Evolutionary conservation across 2,113 vertebrate genomes (phyloP).

Genomic region (Ellobius talpinus): DNA sequence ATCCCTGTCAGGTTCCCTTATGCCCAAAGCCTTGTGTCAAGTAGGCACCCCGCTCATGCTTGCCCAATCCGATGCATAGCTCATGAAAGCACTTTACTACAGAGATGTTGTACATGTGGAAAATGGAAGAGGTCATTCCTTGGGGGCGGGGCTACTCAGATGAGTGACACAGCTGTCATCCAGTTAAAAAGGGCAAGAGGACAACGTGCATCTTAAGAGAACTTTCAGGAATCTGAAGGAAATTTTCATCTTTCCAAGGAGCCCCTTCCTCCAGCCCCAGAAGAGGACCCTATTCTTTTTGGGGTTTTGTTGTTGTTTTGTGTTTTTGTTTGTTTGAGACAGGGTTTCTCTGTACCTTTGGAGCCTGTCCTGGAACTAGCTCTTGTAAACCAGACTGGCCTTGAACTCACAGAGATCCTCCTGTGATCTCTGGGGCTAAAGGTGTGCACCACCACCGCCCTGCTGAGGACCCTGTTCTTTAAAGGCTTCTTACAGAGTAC

Average conservation of each 20-base stretch:
- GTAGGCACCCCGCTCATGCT: background rate
- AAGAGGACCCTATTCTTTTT: accelerated
- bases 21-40: background rate
- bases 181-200: background rate
- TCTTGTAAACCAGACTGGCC: too few relatives aligned
- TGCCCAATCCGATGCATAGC: background rate
- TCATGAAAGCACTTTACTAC: background rate
- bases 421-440: too few relatives aligned
- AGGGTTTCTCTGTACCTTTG: too few relatives aligned
- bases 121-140: too few relatives aligned
- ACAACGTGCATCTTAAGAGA: background rate
- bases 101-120: background rate
- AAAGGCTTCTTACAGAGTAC: background rate
- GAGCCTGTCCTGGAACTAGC: too few relatives aligned
- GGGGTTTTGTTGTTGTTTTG: too few relatives aligned
- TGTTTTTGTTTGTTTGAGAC: too few relatives aligned
- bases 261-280: background rate
- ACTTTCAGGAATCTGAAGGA: background rate
- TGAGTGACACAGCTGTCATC: accelerated
- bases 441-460: too few relatives aligned
- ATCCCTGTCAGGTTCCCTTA: background rate
- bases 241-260: background rate
- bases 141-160: too few relatives aligned
- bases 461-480: accelerated
- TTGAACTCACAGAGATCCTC: too few relatives aligned